A percentile compares a stretch with the other conserved stretches of the same genome.
phyloP scores from a whole-genome alignment of 1,140 invertebrate genomes.

The Agraylea sexmaculata region DNA sequence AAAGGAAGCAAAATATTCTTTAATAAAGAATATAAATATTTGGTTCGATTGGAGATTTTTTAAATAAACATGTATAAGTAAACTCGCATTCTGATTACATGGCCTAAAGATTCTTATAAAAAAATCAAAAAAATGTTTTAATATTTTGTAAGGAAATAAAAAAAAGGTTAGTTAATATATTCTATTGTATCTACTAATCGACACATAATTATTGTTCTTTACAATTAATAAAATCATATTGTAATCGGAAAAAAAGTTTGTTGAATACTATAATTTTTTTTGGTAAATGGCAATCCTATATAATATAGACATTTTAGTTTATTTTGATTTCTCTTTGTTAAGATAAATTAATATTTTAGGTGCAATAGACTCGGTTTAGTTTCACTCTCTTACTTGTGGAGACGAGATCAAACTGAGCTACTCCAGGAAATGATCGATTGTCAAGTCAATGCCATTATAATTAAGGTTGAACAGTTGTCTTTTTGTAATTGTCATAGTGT shows the following conservation, averaged over 20 bases:
- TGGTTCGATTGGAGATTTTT: conserved; percentile 2
- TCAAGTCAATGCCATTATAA: conserved; percentile 84
- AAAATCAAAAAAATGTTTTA: not conserved
- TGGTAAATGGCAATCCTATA: no score
- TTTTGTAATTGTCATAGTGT: no score
- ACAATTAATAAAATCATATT: no score
- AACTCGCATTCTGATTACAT: not conserved
- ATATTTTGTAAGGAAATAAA: not conserved
- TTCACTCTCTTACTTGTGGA: conserved; percentile 88
- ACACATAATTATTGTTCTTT: no score
- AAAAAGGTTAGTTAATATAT: conserved; percentile 2
- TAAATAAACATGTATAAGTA: not conserved
- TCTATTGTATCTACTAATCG: no score
- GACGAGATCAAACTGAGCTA: conserved; percentile 84
- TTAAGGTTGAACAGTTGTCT: conserved; percentile 65
- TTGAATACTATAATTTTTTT: no score
- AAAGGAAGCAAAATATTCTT: conserved; percentile 15
- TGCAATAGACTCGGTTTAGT: conserved; percentile 82
- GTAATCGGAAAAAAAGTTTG: no score
- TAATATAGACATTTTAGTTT: no score
- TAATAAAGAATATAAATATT: conserved; percentile 13
- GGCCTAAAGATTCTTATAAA: not conserved
- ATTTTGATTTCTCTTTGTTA: no score
- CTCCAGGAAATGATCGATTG: conserved; percentile 96
- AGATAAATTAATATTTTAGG: no score